Percentiles rank a stretch among this genome's conserved stretches.
Evolutionary conservation across 2,888 invertebrate genomes (phyloP).

Genomic region (Linnaemya tessellans): DNA sequence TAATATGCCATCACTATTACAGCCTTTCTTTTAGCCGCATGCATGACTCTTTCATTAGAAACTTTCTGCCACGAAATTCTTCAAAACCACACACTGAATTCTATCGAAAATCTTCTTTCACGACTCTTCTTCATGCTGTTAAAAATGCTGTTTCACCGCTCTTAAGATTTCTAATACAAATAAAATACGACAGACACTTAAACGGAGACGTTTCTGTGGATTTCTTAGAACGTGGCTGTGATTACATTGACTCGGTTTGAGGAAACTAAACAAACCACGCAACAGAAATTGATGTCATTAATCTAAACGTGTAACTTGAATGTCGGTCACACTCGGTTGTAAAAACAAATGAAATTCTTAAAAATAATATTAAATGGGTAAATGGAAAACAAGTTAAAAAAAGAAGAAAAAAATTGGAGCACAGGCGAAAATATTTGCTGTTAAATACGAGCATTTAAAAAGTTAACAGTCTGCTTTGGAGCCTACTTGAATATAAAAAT

Average conservation of each 20-base stretch:
- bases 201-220: constrained; percentile 14
- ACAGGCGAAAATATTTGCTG: constrained; percentile 9
- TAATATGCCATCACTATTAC: background rate
- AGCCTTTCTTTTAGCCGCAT: background rate
- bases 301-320: constrained; percentile 56
- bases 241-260: constrained; percentile 5
- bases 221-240: constrained; percentile 51
- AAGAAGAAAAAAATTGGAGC: constrained; percentile 58
- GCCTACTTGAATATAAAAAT: constrained; percentile 59
- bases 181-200: constrained; percentile 1
- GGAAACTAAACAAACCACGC: constrained; percentile 8
- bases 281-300: constrained; percentile 32
- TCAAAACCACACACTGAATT: constrained; percentile 42
- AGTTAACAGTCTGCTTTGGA: constrained; percentile 51
- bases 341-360: constrained; percentile 28
- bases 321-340: constrained; percentile 52
- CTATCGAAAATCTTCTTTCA: constrained; percentile 16
- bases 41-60: constrained; percentile 15
- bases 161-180: background rate
- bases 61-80: background rate
- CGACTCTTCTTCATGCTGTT: background rate
- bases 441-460: constrained; percentile 9
- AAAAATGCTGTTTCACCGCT: background rate
- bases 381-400: constrained; percentile 15
- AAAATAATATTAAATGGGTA: constrained; percentile 34